Evolutionary conservation across 2,888 invertebrate genomes (phyloP).

Genomic region (Xylota sylvarum): DNA sequence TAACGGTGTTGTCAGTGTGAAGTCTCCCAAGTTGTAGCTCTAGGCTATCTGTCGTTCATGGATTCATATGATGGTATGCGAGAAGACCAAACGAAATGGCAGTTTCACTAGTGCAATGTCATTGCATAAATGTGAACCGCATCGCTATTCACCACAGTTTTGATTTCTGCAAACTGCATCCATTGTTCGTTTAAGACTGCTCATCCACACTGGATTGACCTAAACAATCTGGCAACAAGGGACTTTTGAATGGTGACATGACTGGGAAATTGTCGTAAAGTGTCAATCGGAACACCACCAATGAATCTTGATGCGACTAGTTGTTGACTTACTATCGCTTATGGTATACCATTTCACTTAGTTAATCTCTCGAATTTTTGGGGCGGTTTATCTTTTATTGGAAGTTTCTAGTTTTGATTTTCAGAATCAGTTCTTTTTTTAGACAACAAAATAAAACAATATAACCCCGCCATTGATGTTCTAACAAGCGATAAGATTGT

Average conservation of each 20-base stretch:
- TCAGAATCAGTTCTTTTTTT: too few species aligned
- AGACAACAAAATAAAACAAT: neutral
- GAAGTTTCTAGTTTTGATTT: too few species aligned
- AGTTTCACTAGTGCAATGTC: conserved; percentile 67
- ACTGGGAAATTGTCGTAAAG: conserved; percentile 65
- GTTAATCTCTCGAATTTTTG: neutral
- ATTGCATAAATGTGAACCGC: conserved; percentile 58
- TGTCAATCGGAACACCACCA: conserved; percentile 60
- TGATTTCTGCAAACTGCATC: conserved; percentile 54
- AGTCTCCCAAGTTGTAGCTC: conserved; percentile 36
- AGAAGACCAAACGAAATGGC: conserved; percentile 48
- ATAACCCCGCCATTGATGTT: neutral
- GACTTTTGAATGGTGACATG: conserved; percentile 56
- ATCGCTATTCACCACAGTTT: conserved; percentile 26
- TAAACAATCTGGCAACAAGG: too few species aligned
- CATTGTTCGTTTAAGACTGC: conserved; percentile 61
- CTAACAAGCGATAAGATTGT: neutral
- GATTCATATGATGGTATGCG: too few species aligned
- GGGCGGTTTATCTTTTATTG: too few species aligned
- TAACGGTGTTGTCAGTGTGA: neutral
- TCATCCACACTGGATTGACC: conserved; percentile 50
- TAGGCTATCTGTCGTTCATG: too few species aligned
- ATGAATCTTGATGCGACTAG: conserved; percentile 44
- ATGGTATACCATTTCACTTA: conserved; percentile 30
- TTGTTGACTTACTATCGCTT: neutral